Evolutionary conservation across 2,888 invertebrate species (phyloP).

Genomic region (Miltochrista miniata): DNA sequence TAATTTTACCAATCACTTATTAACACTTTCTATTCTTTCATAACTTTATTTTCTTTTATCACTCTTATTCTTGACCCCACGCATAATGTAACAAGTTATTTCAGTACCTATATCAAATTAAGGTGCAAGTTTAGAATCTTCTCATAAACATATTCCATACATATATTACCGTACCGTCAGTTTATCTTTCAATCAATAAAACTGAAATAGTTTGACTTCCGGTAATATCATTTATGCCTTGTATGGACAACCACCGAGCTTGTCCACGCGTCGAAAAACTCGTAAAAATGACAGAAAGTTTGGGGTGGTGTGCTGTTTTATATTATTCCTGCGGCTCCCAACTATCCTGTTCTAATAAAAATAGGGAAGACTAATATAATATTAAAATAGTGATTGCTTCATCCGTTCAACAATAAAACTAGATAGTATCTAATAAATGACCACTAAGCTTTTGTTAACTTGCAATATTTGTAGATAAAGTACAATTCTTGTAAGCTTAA

Average conservation of each 20-base stretch:
- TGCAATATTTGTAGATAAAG: too few relatives aligned
- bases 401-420: not conserved
- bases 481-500: too few relatives aligned
- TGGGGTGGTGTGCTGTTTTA: slow-evolving; percentile 17
- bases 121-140: slow-evolving; percentile 29
- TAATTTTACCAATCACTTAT: too few relatives aligned
- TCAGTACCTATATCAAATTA: slow-evolving; percentile 28
- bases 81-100: slow-evolving; percentile 33
- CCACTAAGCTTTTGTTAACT: too few relatives aligned
- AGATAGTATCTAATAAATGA: not conserved
- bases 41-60: slow-evolving; percentile 21
- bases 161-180: slow-evolving; percentile 43
- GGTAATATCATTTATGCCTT: slow-evolving; percentile 46
- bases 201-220: slow-evolving; percentile 62
- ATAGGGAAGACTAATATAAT: slow-evolving; percentile 6
- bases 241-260: slow-evolving; percentile 33
- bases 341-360: slow-evolving; percentile 18
- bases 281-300: slow-evolving; percentile 33
- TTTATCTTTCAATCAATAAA: slow-evolving; percentile 66
- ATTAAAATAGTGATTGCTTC: slow-evolving; percentile 3
- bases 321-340: slow-evolving; percentile 22
- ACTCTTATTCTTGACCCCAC: slow-evolving; percentile 28
- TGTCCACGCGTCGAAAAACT: slow-evolving; percentile 36
- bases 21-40: slow-evolving; percentile 16
- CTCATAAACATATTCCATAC: slow-evolving; percentile 43